Evolutionary conservation across 2,797 vertebrate species (phyloP).

Genomic region (Phrynocephalus forsythii): DNA sequence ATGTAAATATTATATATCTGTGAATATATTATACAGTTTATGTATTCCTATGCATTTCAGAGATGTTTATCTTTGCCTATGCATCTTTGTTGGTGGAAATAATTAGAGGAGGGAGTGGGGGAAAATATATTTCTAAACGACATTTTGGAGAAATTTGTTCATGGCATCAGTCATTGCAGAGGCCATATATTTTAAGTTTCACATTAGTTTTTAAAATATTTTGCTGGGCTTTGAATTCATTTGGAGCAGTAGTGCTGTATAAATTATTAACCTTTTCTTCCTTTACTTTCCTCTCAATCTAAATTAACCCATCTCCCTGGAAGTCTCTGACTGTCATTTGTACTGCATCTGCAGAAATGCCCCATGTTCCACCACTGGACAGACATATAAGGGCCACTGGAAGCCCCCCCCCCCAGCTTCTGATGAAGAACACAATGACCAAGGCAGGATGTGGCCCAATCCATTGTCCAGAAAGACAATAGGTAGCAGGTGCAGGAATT

Average conservation of each 20-base stretch:
- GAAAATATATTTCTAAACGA: background rate
- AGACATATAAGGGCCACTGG: background rate
- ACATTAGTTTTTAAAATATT: background rate
- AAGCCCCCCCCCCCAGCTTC: background rate
- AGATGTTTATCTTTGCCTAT: background rate
- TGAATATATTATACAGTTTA: background rate
- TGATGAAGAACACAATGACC: background rate
- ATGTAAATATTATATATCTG: background rate
- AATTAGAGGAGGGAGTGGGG: background rate
- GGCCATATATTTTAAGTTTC: background rate
- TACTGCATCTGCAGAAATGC: background rate
- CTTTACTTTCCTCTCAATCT: background rate
- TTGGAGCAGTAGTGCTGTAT: background rate
- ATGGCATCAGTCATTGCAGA: background rate
- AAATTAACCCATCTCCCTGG: background rate
- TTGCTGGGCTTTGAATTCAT: background rate
- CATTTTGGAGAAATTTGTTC: background rate
- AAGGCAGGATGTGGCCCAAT: background rate
- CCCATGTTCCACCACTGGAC: background rate
- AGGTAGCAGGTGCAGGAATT: background rate
- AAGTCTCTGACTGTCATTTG: too few relatives aligned
- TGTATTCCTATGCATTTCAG: background rate
- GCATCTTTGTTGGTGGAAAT: background rate
- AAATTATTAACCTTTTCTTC: too few relatives aligned
- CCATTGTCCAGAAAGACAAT: conserved; percentile 13